phyloP scores from a whole-genome alignment of 2,797 vertebrate species.

The Sebastiscus tertius region DNA sequence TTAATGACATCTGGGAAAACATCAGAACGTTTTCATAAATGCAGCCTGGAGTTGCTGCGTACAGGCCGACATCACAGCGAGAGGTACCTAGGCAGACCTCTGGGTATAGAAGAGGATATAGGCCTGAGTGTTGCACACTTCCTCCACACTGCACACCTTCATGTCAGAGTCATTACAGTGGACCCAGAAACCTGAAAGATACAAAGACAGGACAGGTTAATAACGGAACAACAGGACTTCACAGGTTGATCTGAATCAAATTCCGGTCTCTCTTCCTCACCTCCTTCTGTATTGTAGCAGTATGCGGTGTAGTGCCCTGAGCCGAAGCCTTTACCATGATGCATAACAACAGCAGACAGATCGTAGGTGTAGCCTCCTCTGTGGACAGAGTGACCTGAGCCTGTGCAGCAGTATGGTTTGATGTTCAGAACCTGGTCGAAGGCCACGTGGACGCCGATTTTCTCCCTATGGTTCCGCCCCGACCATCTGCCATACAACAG shows the following conservation, averaged over 20 bases:
- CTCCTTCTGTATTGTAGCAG: slow-evolving; percentile 99
- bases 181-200: slow-evolving; percentile 94
- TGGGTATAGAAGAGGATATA: slow-evolving; percentile 99
- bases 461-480: slow-evolving; percentile 98
- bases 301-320: slow-evolving; percentile 99
- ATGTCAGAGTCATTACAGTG: slow-evolving; percentile 99
- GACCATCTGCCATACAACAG: slow-evolving; percentile 90
- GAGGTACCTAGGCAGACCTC: slow-evolving; percentile 89
- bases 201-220: not conserved
- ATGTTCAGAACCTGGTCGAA: slow-evolving; percentile 99
- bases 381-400: slow-evolving; percentile 89
- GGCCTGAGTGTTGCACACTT: slow-evolving; percentile 99
- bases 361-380: slow-evolving; percentile 95
- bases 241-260: not conserved
- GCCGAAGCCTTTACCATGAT: slow-evolving; percentile 99
- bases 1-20: slow-evolving; percentile 54
- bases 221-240: not conserved
- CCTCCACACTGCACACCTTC: slow-evolving; percentile 99
- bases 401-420: slow-evolving; percentile 98
- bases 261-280: slow-evolving; percentile 82
- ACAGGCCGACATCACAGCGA: slow-evolving; percentile 79
- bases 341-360: slow-evolving; percentile 99
- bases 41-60: slow-evolving; percentile 74
- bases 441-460: slow-evolving; percentile 98
- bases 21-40: slow-evolving; percentile 62